Conservation (phyloP, 1,140 invertebrate species). For the Armadillidium nasatum region DNA sequence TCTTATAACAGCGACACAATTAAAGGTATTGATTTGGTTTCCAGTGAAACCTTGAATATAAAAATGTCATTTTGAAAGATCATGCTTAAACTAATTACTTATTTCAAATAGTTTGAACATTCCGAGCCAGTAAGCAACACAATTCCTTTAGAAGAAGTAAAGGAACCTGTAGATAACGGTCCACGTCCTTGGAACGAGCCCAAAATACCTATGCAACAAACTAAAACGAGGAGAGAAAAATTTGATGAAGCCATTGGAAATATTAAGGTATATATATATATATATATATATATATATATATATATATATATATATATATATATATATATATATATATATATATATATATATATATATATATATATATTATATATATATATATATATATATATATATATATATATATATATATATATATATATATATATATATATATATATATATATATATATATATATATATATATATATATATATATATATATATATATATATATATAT, state of each 20-base stretch:
- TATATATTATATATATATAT: neutral
- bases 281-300: constrained; percentile 9
- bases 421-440: neutral
- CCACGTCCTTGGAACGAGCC: constrained; percentile 44
- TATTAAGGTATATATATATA: constrained; percentile 34
- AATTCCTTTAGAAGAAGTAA: constrained; percentile 32
- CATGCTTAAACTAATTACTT: neutral
- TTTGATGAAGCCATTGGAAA: constrained; percentile 41
- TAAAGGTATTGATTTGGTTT: constrained; percentile 46
- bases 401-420: neutral
- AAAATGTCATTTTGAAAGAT: neutral
- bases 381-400: constrained; percentile 3
- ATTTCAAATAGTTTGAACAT: constrained; percentile 35
- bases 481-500: constrained; percentile 6
- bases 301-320: constrained; percentile 17
- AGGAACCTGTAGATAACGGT: constrained; percentile 37
- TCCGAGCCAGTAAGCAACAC: constrained; percentile 27
- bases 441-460: neutral
- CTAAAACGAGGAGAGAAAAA: constrained; percentile 39
- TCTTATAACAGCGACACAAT: constrained; percentile 83
- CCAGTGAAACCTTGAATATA: neutral
- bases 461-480: neutral
- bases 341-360: constrained; percentile 13
- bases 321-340: constrained; percentile 14
- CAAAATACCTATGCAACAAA: constrained; percentile 42